A percentile compares a stretch with the other conserved stretches of the same genome.
phyloP scores from a whole-genome alignment of 92 coral and sea anemone genomes.

The Siderastrea radians region DNA sequence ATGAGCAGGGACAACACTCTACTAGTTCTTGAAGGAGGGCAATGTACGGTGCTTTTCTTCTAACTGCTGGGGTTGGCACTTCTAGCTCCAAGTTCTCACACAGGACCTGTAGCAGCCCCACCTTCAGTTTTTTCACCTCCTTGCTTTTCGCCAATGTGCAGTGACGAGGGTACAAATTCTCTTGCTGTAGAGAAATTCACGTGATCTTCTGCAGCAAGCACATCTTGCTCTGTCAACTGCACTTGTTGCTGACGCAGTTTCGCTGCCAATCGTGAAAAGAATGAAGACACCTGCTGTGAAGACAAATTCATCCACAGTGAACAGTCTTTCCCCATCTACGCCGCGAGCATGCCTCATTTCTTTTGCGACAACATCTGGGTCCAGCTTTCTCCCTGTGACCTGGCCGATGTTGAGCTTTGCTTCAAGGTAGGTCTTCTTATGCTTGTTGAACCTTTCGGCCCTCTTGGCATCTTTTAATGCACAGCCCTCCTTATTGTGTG shows the following conservation, averaged over 20 bases:
- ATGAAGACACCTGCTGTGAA: constrained; percentile 24
- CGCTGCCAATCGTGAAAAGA: constrained; percentile 6
- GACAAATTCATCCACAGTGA: constrained; percentile 18
- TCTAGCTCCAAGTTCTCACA: constrained; percentile 9
- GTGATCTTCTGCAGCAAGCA: no score
- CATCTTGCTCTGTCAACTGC: not conserved
- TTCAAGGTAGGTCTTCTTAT: constrained; percentile 19
- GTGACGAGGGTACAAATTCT: not conserved
- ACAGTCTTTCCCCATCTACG: constrained; percentile 14
- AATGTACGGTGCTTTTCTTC: not conserved
- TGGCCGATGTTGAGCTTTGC: constrained; percentile 34
- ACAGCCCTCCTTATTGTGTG: constrained; percentile 40
- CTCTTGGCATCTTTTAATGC: constrained; percentile 25
- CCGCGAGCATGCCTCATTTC: constrained; percentile 34
- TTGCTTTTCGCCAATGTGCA: constrained; percentile 15
- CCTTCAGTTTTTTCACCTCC: not conserved
- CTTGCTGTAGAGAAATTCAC: constrained; percentile 5
- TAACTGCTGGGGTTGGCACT: constrained; percentile 10
- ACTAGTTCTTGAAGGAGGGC: constrained; percentile 20
- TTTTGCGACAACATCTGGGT: constrained; percentile 13
- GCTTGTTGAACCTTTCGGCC: constrained; percentile 2
- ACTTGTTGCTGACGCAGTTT: constrained; percentile 15
- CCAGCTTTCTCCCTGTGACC: constrained; percentile 4
- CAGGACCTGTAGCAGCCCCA: constrained; percentile 4
- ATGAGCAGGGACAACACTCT: not conserved